phyloP scores from a whole-genome alignment of 2,113 vertebrate species.

The Coregonus clupeaformis region DNA sequence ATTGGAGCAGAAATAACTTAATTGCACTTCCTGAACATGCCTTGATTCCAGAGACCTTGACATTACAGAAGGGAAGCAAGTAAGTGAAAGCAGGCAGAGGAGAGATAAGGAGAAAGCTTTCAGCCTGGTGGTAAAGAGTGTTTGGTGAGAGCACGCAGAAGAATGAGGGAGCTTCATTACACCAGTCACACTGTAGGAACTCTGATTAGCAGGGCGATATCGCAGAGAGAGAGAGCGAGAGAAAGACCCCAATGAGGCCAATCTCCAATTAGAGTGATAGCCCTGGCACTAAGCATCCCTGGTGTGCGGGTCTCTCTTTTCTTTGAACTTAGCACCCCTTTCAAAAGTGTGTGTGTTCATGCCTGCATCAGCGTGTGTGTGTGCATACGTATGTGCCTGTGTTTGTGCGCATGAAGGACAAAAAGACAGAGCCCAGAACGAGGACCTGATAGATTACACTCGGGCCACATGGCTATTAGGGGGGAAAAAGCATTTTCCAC shows the following conservation, averaged over 20 bases:
- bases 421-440: background rate
- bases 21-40: constrained; percentile 49
- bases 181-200: constrained; percentile 1
- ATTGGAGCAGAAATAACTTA: constrained; percentile 61
- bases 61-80: constrained; percentile 17
- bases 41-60: constrained; percentile 54
- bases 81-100: background rate
- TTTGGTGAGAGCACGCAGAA: constrained; percentile 3
- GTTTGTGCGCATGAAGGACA: background rate
- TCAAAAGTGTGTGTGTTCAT: constrained; percentile 18
- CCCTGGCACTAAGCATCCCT: background rate
- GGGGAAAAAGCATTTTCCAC: background rate
- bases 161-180: constrained; percentile 14
- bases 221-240: constrained; percentile 49
- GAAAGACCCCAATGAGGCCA: constrained; percentile 46
- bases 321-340: constrained; percentile 29
- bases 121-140: background rate
- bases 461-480: background rate
- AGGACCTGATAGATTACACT: background rate
- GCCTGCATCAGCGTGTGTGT: background rate
- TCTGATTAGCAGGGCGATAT: constrained; percentile 55
- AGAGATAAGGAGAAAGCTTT: background rate
- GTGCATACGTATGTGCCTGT: constrained; percentile 1
- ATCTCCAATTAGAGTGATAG: constrained; percentile 62
- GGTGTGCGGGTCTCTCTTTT: too few species aligned